phyloP scores from a whole-genome alignment of 2,797 vertebrate species.

The Gymnothorax javanicus region DNA sequence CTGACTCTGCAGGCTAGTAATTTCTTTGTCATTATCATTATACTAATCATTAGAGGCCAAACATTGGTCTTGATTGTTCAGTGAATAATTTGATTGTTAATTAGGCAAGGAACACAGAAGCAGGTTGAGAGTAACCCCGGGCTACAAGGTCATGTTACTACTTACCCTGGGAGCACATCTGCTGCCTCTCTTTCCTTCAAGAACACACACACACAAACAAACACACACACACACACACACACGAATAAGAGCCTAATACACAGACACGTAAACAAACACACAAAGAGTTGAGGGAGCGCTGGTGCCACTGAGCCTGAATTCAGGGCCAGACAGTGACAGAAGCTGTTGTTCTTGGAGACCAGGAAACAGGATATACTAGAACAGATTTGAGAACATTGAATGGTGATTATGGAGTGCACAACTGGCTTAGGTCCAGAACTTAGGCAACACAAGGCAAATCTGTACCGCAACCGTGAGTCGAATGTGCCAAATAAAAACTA shows the following conservation, averaged over 20 bases:
- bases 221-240: not conserved
- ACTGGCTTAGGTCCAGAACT: not conserved
- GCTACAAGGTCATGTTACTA: no score
- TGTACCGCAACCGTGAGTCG: not conserved
- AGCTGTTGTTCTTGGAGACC: not conserved
- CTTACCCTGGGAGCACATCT: no score
- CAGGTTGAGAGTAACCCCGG: no score
- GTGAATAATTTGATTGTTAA: no score
- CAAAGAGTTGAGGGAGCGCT: not conserved
- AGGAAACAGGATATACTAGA: not conserved
- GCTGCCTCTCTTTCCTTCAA: not conserved
- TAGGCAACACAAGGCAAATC: not conserved
- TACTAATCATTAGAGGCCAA: no score
- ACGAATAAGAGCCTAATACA: not conserved
- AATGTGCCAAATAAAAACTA: not conserved
- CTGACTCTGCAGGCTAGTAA: no score
- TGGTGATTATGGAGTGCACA: not conserved
- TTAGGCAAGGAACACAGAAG: no score
- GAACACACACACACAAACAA: not conserved
- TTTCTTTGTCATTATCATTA: no score
- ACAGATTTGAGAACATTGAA: not conserved
- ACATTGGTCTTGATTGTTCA: no score
- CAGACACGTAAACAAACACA: conserved; percentile 39
- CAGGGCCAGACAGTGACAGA: conserved; percentile 50
- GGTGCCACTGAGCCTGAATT: not conserved